Conservation (phyloP, 2,888 invertebrate species). For the Resseliella maxima region DNA sequence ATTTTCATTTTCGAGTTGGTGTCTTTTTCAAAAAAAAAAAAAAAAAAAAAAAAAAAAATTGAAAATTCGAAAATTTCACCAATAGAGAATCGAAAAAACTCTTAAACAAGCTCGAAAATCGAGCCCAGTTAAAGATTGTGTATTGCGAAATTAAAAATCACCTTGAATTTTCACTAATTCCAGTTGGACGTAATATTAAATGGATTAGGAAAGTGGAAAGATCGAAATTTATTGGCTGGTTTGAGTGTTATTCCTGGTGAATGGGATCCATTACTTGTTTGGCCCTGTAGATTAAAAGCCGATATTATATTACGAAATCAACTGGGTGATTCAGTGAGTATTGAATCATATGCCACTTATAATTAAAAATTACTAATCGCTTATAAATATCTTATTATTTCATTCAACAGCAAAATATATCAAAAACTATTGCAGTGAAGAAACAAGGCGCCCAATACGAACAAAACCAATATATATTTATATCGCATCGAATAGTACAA, state of each 20-base stretch:
- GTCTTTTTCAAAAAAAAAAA: too few relatives aligned
- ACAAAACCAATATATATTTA: slow-evolving; percentile 66
- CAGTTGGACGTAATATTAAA: slow-evolving; percentile 78
- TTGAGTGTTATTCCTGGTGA: slow-evolving; percentile 77
- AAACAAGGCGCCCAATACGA: slow-evolving; percentile 67
- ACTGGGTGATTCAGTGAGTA: slow-evolving; percentile 65
- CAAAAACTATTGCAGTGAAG: slow-evolving; percentile 73
- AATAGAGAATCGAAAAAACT: too few relatives aligned
- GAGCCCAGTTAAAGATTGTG: too few relatives aligned
- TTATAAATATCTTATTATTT: neutral
- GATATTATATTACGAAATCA: slow-evolving; percentile 76
- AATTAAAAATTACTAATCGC: slow-evolving; percentile 56
- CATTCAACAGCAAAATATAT: slow-evolving; percentile 72
- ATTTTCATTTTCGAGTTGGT: too few relatives aligned
- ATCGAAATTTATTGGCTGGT: slow-evolving; percentile 77
- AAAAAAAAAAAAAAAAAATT: too few relatives aligned
- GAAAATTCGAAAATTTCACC: too few relatives aligned
- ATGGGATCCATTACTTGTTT: slow-evolving; percentile 77
- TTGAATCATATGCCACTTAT: too few relatives aligned
- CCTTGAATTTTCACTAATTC: slow-evolving; percentile 56
- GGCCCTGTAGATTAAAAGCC: slow-evolving; percentile 79
- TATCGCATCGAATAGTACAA: slow-evolving; percentile 65
- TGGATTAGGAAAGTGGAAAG: slow-evolving; percentile 82
- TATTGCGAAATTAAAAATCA: too few relatives aligned
- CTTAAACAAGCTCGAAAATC: too few relatives aligned